Percentiles rank a stretch among this genome's conserved stretches.
Conservation (phyloP, 1,140 invertebrate species). For the Lethrus apterus region DNA sequence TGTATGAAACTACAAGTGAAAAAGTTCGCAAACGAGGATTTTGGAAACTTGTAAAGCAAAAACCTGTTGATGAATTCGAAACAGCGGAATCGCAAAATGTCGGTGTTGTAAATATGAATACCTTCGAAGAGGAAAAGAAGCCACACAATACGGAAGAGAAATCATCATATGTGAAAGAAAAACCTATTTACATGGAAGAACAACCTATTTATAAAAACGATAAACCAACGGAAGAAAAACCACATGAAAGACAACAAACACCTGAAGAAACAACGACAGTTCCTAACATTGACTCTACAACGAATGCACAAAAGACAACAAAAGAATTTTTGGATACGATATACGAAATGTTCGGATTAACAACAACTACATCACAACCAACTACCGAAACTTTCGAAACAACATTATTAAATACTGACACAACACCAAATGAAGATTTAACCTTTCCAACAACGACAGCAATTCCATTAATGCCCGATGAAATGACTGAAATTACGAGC, state of each 20-base stretch:
- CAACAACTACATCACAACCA: constrained; percentile 12
- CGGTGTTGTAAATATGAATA: constrained; percentile 19
- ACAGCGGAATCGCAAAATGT: constrained; percentile 58
- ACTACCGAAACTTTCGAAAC: constrained; percentile 13
- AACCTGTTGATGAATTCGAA: constrained; percentile 55
- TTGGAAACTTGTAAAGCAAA: constrained; percentile 56
- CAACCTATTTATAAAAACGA: neutral
- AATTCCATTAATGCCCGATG: constrained; percentile 23
- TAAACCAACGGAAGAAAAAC: constrained; percentile 5
- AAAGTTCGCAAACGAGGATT: constrained; percentile 44
- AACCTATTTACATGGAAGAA: neutral
- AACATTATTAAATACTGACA: no score
- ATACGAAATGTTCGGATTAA: constrained; percentile 37
- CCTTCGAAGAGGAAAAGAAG: constrained; percentile 11
- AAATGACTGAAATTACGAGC: constrained; percentile 26
- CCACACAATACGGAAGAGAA: neutral
- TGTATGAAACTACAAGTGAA: constrained; percentile 25
- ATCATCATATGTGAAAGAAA: constrained; percentile 2
- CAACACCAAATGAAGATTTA: neutral
- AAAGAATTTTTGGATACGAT: constrained; percentile 39
- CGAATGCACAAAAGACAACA: neutral
- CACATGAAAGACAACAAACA: constrained; percentile 6
- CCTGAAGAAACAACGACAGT: neutral
- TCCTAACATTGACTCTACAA: constrained; percentile 5
- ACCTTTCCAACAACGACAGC: constrained; percentile 21